A percentile compares a stretch with the other conserved stretches of the same genome.
Evolutionary conservation across 2,888 invertebrate species (phyloP).

Genomic region (Osedax frankpressi): DNA sequence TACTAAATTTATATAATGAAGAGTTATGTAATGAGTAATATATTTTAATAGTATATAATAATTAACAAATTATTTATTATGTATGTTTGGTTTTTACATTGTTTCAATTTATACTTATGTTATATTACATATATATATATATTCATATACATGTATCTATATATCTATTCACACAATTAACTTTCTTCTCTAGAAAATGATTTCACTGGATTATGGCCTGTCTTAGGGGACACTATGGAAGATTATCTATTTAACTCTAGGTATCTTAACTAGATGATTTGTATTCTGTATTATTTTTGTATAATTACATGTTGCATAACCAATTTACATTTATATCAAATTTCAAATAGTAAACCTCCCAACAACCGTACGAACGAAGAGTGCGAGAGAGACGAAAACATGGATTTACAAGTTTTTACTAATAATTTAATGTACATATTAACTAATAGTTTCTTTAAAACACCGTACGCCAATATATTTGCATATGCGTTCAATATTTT

Average conservation of each 20-base stretch:
- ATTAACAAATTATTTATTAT: too few relatives aligned
- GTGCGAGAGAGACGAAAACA: conserved; percentile 58
- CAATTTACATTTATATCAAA: conserved; percentile 35
- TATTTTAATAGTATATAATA: too few relatives aligned
- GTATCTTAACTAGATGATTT: background rate
- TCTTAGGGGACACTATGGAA: conserved; percentile 70
- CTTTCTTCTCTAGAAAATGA: too few relatives aligned
- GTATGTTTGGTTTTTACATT: too few relatives aligned
- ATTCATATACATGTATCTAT: too few relatives aligned
- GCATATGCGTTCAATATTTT: conserved; percentile 39
- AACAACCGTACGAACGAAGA: conserved; percentile 51
- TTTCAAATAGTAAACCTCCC: conserved; percentile 35
- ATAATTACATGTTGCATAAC: background rate
- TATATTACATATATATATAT: too few relatives aligned
- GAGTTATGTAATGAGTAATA: too few relatives aligned
- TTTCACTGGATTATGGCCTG: conserved; percentile 56
- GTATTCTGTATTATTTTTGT: background rate
- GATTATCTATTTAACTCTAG: conserved; percentile 73
- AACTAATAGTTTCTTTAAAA: background rate
- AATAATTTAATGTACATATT: background rate
- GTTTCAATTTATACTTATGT: too few relatives aligned
- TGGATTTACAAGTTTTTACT: background rate
- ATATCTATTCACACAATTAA: too few relatives aligned
- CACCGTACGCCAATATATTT: background rate
- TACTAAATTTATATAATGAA: too few relatives aligned